phyloP scores from a whole-genome alignment of 2,888 invertebrate genomes.

The Platycheirus albimanus region DNA sequence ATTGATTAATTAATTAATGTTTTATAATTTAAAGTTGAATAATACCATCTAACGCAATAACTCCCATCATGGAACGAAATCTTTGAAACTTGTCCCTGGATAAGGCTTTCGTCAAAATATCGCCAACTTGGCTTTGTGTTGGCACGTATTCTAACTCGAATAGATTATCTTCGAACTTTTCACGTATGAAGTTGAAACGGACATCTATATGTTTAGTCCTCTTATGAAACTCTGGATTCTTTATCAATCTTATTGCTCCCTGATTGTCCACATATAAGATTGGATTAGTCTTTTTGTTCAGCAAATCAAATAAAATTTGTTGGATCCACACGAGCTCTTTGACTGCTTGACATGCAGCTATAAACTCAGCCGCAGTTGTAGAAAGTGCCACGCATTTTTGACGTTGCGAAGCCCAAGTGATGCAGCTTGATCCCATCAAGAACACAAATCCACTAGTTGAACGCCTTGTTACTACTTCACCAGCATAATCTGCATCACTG shows the following conservation, averaged over 20 bases:
- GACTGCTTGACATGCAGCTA: no score
- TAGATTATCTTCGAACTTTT: conserved; percentile 24
- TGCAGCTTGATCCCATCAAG: neutral
- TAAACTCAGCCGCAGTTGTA: no score
- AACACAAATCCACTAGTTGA: conserved; percentile 49
- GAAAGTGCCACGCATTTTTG: conserved; percentile 37
- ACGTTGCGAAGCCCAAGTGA: conserved; percentile 30
- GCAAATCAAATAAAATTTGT: no score
- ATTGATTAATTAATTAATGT: no score
- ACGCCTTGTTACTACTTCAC: conserved; percentile 31
- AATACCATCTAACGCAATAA: no score
- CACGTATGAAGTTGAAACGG: conserved; percentile 24
- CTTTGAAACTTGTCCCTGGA: conserved; percentile 42
- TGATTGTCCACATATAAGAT: no score
- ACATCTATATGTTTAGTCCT: conserved; percentile 58
- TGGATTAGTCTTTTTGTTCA: no score
- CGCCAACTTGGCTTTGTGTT: conserved; percentile 42
- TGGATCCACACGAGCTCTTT: no score
- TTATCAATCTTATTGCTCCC: conserved; percentile 51
- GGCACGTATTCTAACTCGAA: conserved; percentile 1
- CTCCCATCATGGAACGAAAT: conserved; percentile 43
- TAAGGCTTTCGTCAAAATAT: conserved; percentile 44
- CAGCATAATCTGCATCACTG: conserved; percentile 2
- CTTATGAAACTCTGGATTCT: conserved; percentile 30
- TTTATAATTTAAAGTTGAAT: no score